Evolutionary conservation across 2,797 vertebrate genomes (phyloP), one percentile per base, ranked within the genome.

Genomic region (Todus mexicanus): DNA sequence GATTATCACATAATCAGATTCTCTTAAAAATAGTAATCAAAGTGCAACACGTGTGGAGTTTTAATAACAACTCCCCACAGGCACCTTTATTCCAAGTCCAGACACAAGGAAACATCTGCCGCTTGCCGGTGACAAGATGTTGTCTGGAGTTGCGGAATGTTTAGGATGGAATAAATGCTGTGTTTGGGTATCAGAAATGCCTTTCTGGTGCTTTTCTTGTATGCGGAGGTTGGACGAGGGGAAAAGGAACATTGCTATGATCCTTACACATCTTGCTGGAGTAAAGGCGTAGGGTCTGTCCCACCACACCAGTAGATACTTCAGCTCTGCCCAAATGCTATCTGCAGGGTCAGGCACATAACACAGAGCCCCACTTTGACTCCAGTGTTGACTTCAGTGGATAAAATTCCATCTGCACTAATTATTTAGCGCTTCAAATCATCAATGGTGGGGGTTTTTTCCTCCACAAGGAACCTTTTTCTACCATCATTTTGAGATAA

Each of bases 21-120:
- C 50, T 93, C 81, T 94, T 87, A 94, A 69, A 81, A 68, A 91
- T 88, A 96, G 71, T 95, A 96, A 94, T 92, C 94, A 91, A 95
- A 94, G 91, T 68, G 84, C 82, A 95, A 93, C 82, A 91, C 13
- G 10, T 90, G 95, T 91, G 76, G 66, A 84, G 53, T 86, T 42
- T 95, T 93, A 92, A 95, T 71, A 95, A 93, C 68, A 87, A 4
- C 53, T 94, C 91, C 84, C 91, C 81, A 95, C 51, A 84, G 91
- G 91, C 87, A 93, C 87, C 68, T 91, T 94, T 92, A 45, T 91
- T 94, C 92, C 84, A 93, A 92, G 93, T 91, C 93, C 95, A 94
- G 70, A 92, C 87, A 93, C 94, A 96, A 86, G 68, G 53, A 91
- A 95, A 92, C 82, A 92, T 89, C 92, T 95, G 92, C 79, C 51